Conservation (phyloP, 1,140 invertebrate genomes). For the Aphaenogaster ashmeadi region DNA sequence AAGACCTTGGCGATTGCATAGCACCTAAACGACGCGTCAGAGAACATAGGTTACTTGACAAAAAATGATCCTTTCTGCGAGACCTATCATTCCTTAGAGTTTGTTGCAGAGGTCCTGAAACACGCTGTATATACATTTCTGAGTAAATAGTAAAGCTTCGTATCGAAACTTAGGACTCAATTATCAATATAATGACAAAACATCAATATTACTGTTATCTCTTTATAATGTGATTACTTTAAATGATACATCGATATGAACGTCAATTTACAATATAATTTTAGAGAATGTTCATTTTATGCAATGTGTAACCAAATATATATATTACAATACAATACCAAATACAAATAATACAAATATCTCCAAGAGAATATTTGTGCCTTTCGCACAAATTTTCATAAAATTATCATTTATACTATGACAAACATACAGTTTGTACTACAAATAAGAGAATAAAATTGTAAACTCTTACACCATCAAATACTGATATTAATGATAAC, state of each 20-base stretch:
- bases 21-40: too few species aligned
- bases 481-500: neutral
- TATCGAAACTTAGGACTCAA: neutral
- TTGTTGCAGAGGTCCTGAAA: too few species aligned
- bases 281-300: neutral
- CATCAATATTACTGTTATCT: conserved; percentile 14
- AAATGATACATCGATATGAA: neutral
- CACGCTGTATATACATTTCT: neutral
- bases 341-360: too few species aligned
- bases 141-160: neutral
- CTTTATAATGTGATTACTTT: neutral
- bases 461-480: neutral
- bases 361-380: neutral
- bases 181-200: conserved; percentile 9
- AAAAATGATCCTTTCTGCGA: too few species aligned
- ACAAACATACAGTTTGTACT: neutral
- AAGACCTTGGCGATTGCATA: too few species aligned
- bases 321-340: too few species aligned
- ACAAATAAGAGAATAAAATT: neutral
- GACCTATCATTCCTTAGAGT: too few species aligned
- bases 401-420: neutral
- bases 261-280: neutral
- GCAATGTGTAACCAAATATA: neutral
- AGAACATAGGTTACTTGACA: too few species aligned
- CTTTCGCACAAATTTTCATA: neutral